These are phyloP conservation scores for Sarcophaga rosellei DNA, from an alignment of 2,888 invertebrate genomes.

Conservation along the genomic window DNA sequence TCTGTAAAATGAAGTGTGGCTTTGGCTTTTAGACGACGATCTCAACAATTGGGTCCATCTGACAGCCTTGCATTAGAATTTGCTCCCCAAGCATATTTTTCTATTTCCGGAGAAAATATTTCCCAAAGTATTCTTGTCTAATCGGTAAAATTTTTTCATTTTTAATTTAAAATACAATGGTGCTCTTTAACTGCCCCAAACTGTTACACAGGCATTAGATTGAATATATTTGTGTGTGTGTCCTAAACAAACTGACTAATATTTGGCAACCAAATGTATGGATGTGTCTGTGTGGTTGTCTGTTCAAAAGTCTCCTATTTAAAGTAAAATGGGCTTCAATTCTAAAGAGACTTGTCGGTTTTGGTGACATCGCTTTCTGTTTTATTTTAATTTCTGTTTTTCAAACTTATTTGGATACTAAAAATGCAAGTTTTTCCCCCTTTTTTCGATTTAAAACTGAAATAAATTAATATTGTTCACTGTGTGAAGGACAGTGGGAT, in stretches of 20 bases:
- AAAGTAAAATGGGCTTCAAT: conserved; percentile 52
- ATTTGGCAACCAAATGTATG: conserved; percentile 51
- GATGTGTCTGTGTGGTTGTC: conserved; percentile 10
- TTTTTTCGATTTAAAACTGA: conserved; percentile 29
- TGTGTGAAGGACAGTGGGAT: background rate
- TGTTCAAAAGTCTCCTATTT: conserved; percentile 31
- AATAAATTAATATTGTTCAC: conserved; percentile 31
- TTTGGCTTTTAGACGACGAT: fast-evolving
- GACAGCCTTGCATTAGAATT: no score
- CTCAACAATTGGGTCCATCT: no score
- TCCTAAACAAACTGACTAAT: background rate
- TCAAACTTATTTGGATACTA: conserved; percentile 28
- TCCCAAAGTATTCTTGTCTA: background rate
- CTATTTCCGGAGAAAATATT: no score
- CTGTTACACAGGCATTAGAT: background rate
- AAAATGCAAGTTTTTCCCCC: conserved; percentile 20
- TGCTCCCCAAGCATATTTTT: no score
- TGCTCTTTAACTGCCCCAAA: background rate
- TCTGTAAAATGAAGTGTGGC: no score
- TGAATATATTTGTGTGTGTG: conserved; percentile 7
- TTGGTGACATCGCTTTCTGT: background rate
- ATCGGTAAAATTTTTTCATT: background rate
- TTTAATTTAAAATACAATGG: background rate
- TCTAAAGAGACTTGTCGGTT: conserved; percentile 56
- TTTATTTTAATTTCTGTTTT: conserved; percentile 8